Conservation (phyloP, 2,888 invertebrate genomes). For the Brachyopa scutellaris region DNA sequence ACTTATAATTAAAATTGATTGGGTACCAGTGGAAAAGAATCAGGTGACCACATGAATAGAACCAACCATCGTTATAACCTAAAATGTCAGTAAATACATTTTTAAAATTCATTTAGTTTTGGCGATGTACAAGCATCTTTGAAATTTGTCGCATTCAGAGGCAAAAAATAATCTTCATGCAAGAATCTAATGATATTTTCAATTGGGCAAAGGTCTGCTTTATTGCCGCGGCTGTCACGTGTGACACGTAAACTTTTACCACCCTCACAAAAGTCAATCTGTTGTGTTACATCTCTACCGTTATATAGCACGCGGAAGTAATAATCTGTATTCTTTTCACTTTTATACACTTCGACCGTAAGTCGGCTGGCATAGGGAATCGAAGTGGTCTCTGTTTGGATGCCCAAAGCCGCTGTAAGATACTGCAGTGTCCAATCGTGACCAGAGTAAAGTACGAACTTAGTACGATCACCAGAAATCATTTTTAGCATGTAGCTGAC, state of each 20-base stretch:
- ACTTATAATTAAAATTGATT: constrained; percentile 20
- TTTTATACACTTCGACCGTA: constrained; percentile 93
- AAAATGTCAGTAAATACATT: neutral
- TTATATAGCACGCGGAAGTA: constrained; percentile 93
- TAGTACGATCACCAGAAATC: constrained; percentile 89
- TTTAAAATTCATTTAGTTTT: constrained; percentile 79
- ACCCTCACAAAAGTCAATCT: constrained; percentile 90
- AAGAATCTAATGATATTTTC: constrained; percentile 93
- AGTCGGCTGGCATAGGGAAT: constrained; percentile 94
- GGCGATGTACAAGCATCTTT: constrained; percentile 89
- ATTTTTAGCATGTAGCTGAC: constrained; percentile 91
- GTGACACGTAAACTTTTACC: constrained; percentile 83
- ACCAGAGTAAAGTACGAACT: constrained; percentile 92
- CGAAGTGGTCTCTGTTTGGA: constrained; percentile 83
- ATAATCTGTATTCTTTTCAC: constrained; percentile 85
- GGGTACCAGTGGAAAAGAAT: neutral
- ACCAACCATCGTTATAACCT: neutral
- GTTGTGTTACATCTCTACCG: constrained; percentile 92
- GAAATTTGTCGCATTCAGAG: constrained; percentile 93
- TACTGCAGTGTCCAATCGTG: constrained; percentile 96
- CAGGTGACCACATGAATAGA: no score
- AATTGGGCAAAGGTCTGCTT: constrained; percentile 89
- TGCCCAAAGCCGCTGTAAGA: constrained; percentile 90
- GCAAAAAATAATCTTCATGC: constrained; percentile 92
- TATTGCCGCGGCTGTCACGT: constrained; percentile 82